These are phyloP conservation scores for Rhinolophus ferrumequinum DNA, from an alignment of 2,113 vertebrate genomes.

Conservation along the genomic window DNA sequence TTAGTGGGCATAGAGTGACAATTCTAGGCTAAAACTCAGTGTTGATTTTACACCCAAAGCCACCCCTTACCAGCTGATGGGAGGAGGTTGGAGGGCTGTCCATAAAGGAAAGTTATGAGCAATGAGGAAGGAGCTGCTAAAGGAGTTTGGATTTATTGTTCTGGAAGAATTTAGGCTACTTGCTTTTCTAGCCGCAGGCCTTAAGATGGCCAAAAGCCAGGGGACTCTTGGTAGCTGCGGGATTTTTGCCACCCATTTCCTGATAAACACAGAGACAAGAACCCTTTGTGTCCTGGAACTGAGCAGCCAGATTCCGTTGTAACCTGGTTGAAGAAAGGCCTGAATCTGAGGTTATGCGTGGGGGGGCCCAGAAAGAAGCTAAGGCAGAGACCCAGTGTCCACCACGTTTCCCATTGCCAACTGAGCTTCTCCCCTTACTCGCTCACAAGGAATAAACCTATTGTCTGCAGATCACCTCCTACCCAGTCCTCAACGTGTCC, in stretches of 20 bases:
- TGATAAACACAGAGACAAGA: constrained; percentile 54
- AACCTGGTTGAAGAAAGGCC: neutral
- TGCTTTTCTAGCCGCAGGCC: neutral
- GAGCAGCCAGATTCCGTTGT: neutral
- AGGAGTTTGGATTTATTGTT: neutral
- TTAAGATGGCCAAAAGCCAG: neutral
- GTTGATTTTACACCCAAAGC: neutral
- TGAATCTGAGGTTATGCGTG: neutral
- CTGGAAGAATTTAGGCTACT: neutral
- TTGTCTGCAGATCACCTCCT: neutral
- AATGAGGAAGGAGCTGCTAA: neutral
- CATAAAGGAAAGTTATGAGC: neutral
- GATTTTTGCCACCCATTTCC: constrained; percentile 53
- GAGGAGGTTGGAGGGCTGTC: neutral
- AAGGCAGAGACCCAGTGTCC: neutral
- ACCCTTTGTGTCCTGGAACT: constrained; percentile 44
- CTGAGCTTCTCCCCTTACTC: neutral
- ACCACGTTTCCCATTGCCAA: neutral
- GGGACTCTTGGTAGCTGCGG: neutral
- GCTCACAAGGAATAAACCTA: neutral
- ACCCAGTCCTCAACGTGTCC: neutral
- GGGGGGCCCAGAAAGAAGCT: neutral
- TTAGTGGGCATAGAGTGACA: neutral
- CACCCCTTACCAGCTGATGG: neutral
- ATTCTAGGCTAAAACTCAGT: neutral